A percentile compares a stretch with the other conserved stretches of the same genome.
Evolutionary conservation across 2,797 vertebrate species (phyloP).

Genomic region (Myotis pilosus): DNA sequence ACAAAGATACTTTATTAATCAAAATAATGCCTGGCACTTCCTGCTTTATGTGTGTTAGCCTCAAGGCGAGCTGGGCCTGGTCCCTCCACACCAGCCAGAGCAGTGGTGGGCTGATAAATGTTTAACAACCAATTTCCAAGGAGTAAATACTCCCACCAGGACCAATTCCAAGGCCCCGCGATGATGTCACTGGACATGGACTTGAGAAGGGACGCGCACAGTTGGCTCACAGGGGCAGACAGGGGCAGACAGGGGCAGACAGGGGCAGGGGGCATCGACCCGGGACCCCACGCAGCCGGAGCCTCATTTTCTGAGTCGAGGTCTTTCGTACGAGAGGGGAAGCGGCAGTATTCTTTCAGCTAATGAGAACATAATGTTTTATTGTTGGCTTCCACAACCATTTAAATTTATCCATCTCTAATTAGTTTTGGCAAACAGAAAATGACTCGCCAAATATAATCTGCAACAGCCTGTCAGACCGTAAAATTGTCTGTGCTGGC

Average conservation of each 20-base stretch:
- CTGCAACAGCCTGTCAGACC: constrained; percentile 54
- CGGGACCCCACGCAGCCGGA: not conserved
- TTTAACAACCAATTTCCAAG: not conserved
- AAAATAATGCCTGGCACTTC: not conserved
- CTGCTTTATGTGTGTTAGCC: not conserved
- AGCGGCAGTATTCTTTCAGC: constrained; percentile 53
- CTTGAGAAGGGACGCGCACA: not conserved
- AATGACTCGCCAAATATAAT: constrained; percentile 73
- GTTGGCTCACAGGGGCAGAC: not conserved
- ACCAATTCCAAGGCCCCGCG: not conserved
- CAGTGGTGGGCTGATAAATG: not conserved
- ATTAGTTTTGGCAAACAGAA: constrained; percentile 78
- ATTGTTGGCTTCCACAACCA: constrained; percentile 68
- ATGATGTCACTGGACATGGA: not conserved
- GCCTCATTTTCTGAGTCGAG: not conserved
- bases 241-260: fast-evolving
- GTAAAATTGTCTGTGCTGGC: constrained; percentile 14
- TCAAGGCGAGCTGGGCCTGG: not conserved
- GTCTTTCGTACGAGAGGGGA: constrained; percentile 34
- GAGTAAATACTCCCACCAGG: not conserved
- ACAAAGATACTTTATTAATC: not conserved
- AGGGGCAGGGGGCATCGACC: fast-evolving
- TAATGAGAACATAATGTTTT: constrained; percentile 72
- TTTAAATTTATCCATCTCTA: constrained; percentile 75
- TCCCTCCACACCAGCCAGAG: not conserved